Evolutionary conservation across 2,113 vertebrate genomes (phyloP).

Genomic region (Crotalus viridis): DNA sequence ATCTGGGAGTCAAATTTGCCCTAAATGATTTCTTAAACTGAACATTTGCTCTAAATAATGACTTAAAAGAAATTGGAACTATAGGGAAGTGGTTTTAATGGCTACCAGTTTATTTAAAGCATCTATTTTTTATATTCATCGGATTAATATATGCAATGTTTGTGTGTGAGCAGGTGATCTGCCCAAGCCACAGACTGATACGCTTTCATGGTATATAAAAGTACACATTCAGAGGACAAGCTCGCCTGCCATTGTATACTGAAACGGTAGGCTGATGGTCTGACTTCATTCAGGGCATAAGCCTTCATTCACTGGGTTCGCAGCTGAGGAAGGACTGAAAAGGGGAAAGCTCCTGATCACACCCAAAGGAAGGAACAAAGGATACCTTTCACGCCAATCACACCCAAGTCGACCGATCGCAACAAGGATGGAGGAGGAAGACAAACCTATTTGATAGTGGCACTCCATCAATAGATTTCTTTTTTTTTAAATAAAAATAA

Average conservation of each 20-base stretch:
- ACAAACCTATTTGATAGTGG: not conserved
- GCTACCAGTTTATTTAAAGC: not conserved
- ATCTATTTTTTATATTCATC: not conserved
- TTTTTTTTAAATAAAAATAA: not conserved
- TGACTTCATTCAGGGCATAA: not conserved
- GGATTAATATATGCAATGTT: not conserved
- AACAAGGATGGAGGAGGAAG: not conserved
- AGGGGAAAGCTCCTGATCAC: not conserved
- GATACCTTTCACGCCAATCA: not conserved
- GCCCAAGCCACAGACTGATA: not conserved
- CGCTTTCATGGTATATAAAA: too few relatives aligned
- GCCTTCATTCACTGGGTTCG: not conserved
- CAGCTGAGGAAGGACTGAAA: not conserved
- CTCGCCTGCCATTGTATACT: not conserved
- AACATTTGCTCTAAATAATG: not conserved
- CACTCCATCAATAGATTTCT: not conserved
- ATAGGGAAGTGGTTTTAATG: slow-evolving; percentile 14
- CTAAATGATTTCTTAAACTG: slow-evolving; percentile 37
- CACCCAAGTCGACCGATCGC: not conserved
- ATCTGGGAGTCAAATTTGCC: slow-evolving; percentile 41
- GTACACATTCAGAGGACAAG: not conserved
- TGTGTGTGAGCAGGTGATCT: not conserved
- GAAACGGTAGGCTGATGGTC: not conserved
- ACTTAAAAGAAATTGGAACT: slow-evolving; percentile 30
- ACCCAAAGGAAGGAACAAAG: not conserved